Evolutionary conservation across 1,140 invertebrate genomes (phyloP), one percentile per base, ranked within the genome.

Genomic region (Daktulosphaira vitifoliae): DNA sequence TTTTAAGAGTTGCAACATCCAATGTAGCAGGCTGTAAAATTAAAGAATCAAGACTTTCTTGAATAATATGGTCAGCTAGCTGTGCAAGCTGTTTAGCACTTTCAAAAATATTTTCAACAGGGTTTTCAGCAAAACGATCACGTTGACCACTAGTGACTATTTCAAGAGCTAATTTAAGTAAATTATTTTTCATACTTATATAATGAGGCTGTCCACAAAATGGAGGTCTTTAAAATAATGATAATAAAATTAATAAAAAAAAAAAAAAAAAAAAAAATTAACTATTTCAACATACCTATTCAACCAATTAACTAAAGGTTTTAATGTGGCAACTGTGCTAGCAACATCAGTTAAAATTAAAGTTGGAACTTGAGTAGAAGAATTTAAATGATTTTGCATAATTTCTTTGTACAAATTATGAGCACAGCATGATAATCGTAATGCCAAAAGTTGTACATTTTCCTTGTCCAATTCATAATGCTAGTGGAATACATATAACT

Each of bases 391-490:
- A 59, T 71, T 71, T 26, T 69, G 66, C 37, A 65, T 56, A 0
- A 87, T 71, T 69, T 85, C 82, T 70, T 89, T 88, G 71, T 84
- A 84, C 33, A 96, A 78, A 72, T 87, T 88, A 26, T 86, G 81
- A 0, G 90, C 87, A 67, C 87, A 84, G 70, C 89, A 92, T 0
- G 88, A 89, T 33, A 96, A 77, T 67, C 88, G 82, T 56, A 95
- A 76, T 1, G 92, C 89, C 67, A 95, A 76, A 67, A 89, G 82
- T 76, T 96, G 92, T 26, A 96, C 77, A 75, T 93, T 95, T 76
- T 96, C 92, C 68, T 88, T 83, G 68, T 92, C 86, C 67, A 92
- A 76, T 72, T 92, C 89, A 81, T 92, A 94, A 73, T 94, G 88
- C 88, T 90, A 75, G 0, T 33, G 81, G 80, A 67, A 66, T 69